phyloP scores from a whole-genome alignment of 2,113 vertebrate species.

The Clarias gariepinus region DNA sequence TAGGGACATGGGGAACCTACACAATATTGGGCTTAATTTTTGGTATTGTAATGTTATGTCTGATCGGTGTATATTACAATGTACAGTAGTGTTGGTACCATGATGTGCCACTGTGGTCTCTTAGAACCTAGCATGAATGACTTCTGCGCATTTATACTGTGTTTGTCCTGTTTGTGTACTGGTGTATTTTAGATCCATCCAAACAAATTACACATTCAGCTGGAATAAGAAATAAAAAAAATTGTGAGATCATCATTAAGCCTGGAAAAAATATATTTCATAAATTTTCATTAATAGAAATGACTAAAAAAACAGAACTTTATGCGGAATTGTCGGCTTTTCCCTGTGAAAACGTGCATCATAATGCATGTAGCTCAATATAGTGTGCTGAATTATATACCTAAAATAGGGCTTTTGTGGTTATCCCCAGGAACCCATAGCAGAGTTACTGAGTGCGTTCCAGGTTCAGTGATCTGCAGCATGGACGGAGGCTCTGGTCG shows the following conservation, averaged over 20 bases:
- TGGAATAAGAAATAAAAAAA: neutral
- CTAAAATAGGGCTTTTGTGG: conserved; percentile 78
- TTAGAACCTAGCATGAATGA: too few relatives aligned
- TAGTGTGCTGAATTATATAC: conserved; percentile 54
- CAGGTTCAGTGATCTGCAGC: conserved; percentile 64
- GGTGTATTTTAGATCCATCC: too few relatives aligned
- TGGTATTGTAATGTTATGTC: too few relatives aligned
- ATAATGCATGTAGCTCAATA: neutral
- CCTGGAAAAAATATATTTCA: neutral
- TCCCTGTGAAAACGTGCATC: neutral
- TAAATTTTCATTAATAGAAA: neutral
- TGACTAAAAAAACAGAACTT: neutral
- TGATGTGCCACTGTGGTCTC: too few relatives aligned
- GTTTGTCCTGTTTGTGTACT: too few relatives aligned
- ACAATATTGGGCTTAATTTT: too few relatives aligned
- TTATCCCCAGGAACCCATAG: conserved; percentile 78
- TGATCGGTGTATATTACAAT: too few relatives aligned
- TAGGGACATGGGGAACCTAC: too few relatives aligned
- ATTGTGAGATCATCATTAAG: neutral
- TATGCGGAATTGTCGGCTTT: neutral
- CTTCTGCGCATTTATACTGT: too few relatives aligned
- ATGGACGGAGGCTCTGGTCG: conserved; percentile 73
- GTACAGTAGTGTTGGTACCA: too few relatives aligned
- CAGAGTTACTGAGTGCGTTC: conserved; percentile 64
- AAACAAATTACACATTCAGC: neutral